Percentiles rank a stretch among this genome's conserved stretches.
phyloP scores from a whole-genome alignment of 2,888 invertebrate genomes.

The Cantharis lateralis region DNA sequence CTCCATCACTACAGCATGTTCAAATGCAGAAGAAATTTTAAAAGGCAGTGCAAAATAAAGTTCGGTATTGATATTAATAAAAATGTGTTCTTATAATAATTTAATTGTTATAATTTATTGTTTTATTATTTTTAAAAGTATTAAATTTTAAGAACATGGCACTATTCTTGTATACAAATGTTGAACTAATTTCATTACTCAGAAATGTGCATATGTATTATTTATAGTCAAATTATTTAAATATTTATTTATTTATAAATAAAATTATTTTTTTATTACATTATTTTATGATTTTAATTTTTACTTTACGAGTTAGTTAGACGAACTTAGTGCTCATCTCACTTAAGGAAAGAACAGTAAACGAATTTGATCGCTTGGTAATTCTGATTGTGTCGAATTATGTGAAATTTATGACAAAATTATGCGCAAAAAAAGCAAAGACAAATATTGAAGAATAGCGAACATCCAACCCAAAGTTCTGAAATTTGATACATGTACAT shows the following conservation, averaged over 20 bases:
- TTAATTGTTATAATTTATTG: neutral
- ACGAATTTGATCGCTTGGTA: no score
- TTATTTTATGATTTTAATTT: neutral
- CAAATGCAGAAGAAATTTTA: constrained; percentile 10
- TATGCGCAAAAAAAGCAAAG: no score
- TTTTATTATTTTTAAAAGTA: neutral
- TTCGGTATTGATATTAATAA: neutral
- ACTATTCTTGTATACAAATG: neutral
- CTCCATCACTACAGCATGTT: constrained; percentile 4
- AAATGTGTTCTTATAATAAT: neutral
- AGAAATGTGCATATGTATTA: neutral
- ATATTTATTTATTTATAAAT: neutral
- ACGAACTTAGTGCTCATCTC: no score
- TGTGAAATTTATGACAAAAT: no score
- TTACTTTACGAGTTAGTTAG: no score
- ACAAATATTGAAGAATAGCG: no score
- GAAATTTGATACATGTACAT: no score
- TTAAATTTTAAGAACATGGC: neutral
- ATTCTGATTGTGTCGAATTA: no score
- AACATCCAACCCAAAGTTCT: no score
- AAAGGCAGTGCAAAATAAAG: neutral
- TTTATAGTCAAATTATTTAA: neutral
- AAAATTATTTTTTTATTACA: neutral
- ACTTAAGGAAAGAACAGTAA: no score
- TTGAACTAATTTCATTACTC: neutral